These are phyloP conservation scores for Eupeodes luniger DNA, from an alignment of 2,888 invertebrate species.

Conservation along the genomic window DNA sequence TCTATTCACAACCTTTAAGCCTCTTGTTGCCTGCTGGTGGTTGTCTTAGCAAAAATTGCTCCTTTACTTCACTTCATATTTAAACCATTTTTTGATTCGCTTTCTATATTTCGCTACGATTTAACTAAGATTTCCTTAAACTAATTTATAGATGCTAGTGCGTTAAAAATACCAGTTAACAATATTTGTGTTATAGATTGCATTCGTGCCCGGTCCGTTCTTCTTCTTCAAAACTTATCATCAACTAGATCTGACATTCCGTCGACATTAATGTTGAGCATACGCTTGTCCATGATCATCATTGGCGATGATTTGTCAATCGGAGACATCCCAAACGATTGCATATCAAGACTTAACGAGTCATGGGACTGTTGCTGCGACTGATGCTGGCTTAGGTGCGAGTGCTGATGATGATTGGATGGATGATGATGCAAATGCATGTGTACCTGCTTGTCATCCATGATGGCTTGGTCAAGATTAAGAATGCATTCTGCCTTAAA, in stretches of 20 bases:
- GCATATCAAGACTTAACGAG: constrained; percentile 76
- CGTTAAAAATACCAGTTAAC: constrained; percentile 69
- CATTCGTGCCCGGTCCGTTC: constrained; percentile 55
- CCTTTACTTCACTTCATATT: background rate
- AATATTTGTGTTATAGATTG: constrained; percentile 75
- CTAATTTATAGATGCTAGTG: constrained; percentile 61
- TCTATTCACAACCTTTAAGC: constrained; percentile 71
- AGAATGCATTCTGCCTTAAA: constrained; percentile 84
- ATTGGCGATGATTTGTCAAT: constrained; percentile 81
- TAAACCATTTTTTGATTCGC: constrained; percentile 6
- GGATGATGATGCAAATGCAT: constrained; percentile 69
- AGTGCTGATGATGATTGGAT: constrained; percentile 59
- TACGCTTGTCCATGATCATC: constrained; percentile 82
- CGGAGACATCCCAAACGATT: constrained; percentile 77
- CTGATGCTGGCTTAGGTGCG: constrained; percentile 53
- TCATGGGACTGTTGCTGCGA: constrained; percentile 71
- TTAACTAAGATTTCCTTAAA: constrained; percentile 56
- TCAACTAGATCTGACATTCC: constrained; percentile 82
- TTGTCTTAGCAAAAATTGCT: constrained; percentile 38
- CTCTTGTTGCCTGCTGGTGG: constrained; percentile 51
- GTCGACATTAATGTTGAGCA: constrained; percentile 82
- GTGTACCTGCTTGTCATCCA: constrained; percentile 79
- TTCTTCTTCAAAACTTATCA: constrained; percentile 79
- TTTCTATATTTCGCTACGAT: constrained; percentile 49
- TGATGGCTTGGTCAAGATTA: constrained; percentile 83